Evolutionary conservation across 1,140 invertebrate genomes (phyloP), one percentile per base, ranked within the genome.

Genomic region (Aphaenogaster rudis): DNA sequence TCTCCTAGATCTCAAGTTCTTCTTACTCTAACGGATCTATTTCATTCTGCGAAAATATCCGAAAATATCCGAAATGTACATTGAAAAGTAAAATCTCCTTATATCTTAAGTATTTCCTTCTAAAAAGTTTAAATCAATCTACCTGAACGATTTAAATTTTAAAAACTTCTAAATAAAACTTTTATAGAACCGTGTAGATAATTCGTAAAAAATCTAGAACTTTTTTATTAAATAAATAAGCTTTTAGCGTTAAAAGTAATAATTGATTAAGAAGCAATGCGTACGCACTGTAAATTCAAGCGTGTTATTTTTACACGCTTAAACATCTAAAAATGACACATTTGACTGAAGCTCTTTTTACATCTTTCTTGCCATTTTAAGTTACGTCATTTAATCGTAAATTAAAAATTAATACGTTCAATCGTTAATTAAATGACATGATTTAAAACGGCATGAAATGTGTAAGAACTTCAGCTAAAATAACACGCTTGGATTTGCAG

Each of bases 1-100:
- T 86, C 86, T 81, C 86, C 79, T 90, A 81, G 74, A 90, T 88
- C 80, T 86, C 86, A 78, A 82, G n/a, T 76, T 63, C 54, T 74
- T 72, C 21, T 74, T 57, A 15, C 39, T 72, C 11, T 15, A 54
- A 39, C 13, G 15, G 33, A 39, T n/a, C 9, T 50, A 21, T 71
- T 81, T 54, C 15, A 71, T 59, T 54, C 11, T 3, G 45, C 36
- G 5, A 69, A 42, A 33, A 45, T 42, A 13, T 54, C 21, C 36
- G 5, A 69, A 42, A 33, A 45, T 42, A 13, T 54, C 21, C 2
- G 9, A 67, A 28, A 45, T 5, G 7, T 61, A 33, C 52, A 54
- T 36, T 54, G 21, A 36, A n/a, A n/a, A 28, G 9, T 6, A 52
- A 66, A 39, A 48, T 80, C 13, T 69, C 1, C 54, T 33, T 3